Conservation (phyloP, 2,113 vertebrate genomes). For the Hystrix brachyura region DNA sequence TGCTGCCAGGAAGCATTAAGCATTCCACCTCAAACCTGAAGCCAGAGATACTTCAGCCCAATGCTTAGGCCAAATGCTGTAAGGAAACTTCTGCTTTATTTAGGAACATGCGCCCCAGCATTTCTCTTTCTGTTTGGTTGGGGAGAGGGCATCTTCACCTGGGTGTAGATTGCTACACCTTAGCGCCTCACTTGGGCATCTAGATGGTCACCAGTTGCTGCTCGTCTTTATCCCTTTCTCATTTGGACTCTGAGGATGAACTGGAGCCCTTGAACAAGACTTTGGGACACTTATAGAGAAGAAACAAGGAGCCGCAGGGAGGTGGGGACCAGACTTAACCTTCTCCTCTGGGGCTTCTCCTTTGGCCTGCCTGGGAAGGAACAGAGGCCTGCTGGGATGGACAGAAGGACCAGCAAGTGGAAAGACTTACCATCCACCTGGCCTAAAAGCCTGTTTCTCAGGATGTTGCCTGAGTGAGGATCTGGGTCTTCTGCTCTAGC, state of each 20-base stretch:
- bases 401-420: neutral
- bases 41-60: neutral
- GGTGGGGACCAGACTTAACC: neutral
- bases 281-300: neutral
- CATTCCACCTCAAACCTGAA: neutral
- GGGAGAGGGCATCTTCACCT: neutral
- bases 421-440: fast-evolving
- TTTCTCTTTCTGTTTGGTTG: neutral
- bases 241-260: neutral
- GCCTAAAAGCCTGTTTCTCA: neutral
- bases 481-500: neutral
- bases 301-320: neutral
- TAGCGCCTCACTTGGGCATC: too few species aligned
- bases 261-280: neutral
- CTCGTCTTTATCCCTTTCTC: neutral
- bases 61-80: neutral
- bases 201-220: neutral
- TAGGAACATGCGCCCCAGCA: neutral
- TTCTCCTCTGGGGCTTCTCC: neutral
- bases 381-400: neutral
- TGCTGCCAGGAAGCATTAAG: slow-evolving; percentile 28
- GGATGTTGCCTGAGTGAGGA: neutral
- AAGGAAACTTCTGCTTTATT: slow-evolving; percentile 12
- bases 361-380: neutral
- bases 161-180: neutral